Evolutionary conservation across 2,797 vertebrate genomes (phyloP), one percentile per base, ranked within the genome.

Genomic region (Acrossocheilus wenchowensis): DNA sequence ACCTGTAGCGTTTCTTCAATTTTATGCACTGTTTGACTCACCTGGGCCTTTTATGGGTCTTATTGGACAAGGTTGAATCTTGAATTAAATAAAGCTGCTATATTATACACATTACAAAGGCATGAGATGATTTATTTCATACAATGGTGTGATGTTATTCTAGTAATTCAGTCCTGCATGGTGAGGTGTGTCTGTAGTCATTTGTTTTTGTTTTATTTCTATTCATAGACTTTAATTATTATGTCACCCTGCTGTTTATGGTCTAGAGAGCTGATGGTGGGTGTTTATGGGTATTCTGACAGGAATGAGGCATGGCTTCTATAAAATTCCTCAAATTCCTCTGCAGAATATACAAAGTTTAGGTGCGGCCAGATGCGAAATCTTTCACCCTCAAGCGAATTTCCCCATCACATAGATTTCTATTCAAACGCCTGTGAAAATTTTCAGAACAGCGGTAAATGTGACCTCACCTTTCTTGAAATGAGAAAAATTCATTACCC

Each of bases 81-180:
- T 81, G 60, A 48, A 66, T 81, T 43, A 81, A 81, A 81, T 81
- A 68, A 64, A 50, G 39, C 19, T 23, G 62, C 43, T 68, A 66
- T 81, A 48, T 81, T 50, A 21, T 36, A 66, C 17, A 23, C 34
- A 81, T 48, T 34, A 68, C 78, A 68, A 50, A 68, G 43, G 6
- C 26, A 71, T 14, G 30, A 71, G 23, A 71, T 11, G 0, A 82
- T 54, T 17, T 39, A 50, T 50, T 82, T 71, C 34, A 82, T 41
- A 69, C 45, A 81, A 3, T 81, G 45, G 7, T 17, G 60, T 75
- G 5, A 21, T 36, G 62, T 48, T 62, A 75, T 66, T 30, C 21
- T 50, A 12, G 69, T 48, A 11, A 54, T 48, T 83, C 26, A n/a
- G 54, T 74, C 60, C 19, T 84, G 62, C 73, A 84, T 78, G 60